These are phyloP conservation scores for Drosophila multiciliata DNA, from an alignment of 2,888 invertebrate genomes.

Conservation along the genomic window DNA sequence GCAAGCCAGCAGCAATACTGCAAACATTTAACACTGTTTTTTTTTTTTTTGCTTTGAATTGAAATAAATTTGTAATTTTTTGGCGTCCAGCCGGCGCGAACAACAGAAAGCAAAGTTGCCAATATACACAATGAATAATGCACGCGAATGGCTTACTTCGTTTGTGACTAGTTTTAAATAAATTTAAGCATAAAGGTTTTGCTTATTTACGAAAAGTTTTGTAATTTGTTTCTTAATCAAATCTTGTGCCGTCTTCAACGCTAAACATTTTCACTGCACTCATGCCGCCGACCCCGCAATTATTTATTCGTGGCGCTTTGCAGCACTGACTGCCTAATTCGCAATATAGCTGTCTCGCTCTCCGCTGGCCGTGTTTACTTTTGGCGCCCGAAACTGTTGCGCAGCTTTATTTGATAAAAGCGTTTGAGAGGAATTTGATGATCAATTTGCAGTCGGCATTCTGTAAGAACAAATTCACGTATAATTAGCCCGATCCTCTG, in stretches of 20 bases:
- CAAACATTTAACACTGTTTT: conserved; percentile 34
- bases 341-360: conserved; percentile 59
- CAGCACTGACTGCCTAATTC: conserved; percentile 63
- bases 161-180: conserved; percentile 2
- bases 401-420: conserved; percentile 17
- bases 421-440: conserved; percentile 1
- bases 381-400: conserved; percentile 47
- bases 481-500: background rate
- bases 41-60: conserved; percentile 45
- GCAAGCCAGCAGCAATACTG: conserved; percentile 19
- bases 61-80: conserved; percentile 50
- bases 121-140: conserved; percentile 11
- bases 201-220: conserved; percentile 51
- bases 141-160: conserved; percentile 7
- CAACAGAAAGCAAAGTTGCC: conserved; percentile 35
- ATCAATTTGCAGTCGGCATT: background rate
- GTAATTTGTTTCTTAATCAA: conserved; percentile 69
- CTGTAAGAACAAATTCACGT: background rate
- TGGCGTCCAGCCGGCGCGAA: conserved; percentile 63
- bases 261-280: conserved; percentile 74
- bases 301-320: conserved; percentile 39
- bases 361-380: conserved; percentile 31
- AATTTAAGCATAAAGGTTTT: conserved; percentile 16
- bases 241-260: conserved; percentile 70
- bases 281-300: conserved; percentile 69